phyloP scores from a whole-genome alignment of 2,113 vertebrate species.

The Lophura nycthemera region DNA sequence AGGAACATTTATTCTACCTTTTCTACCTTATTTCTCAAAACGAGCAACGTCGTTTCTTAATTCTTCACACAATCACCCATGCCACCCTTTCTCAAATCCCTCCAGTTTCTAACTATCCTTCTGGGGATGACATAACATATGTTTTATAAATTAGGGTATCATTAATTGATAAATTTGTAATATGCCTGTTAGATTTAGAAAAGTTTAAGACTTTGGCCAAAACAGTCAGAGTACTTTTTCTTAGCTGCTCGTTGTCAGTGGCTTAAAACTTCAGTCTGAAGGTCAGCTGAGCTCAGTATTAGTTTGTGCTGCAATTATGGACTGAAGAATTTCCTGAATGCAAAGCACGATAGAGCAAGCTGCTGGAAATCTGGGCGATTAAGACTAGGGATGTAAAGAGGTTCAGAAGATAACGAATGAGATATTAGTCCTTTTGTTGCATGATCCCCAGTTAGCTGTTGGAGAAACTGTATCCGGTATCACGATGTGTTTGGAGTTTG shows the following conservation, averaged over 20 bases:
- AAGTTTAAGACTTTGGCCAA: background rate
- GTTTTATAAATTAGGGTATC: background rate
- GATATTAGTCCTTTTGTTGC: background rate
- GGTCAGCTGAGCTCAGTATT: background rate
- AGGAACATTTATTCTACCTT: background rate
- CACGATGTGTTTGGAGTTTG: background rate
- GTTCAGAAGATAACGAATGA: background rate
- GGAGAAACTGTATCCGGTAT: background rate
- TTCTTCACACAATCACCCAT: background rate
- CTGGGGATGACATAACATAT: background rate
- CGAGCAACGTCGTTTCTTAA: background rate
- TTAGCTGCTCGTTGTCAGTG: accelerated
- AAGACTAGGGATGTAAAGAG: background rate
- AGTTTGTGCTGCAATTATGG: background rate
- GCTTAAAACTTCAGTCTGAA: background rate
- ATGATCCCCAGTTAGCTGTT: background rate
- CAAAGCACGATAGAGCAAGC: background rate
- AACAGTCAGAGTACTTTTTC: background rate
- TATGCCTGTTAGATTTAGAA: accelerated
- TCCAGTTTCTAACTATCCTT: background rate
- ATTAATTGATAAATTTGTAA: background rate
- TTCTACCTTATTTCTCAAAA: background rate
- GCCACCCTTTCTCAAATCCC: background rate
- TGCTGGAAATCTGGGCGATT: background rate
- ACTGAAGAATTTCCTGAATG: background rate